phyloP scores from a whole-genome alignment of 2,888 invertebrate species.

The Drosophila subsilvestris region DNA sequence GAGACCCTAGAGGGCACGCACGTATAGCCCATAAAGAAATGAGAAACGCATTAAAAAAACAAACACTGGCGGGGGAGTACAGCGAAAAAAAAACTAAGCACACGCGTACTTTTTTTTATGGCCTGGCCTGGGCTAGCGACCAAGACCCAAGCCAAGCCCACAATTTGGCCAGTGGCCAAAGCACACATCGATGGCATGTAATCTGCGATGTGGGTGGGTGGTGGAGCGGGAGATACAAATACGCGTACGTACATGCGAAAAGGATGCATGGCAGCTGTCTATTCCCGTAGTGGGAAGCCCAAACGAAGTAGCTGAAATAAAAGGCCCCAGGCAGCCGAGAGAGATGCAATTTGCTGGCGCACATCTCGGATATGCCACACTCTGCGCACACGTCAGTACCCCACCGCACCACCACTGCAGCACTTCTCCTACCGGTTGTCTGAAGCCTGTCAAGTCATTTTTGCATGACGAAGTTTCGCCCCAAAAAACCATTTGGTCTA shows the following conservation, averaged over 20 bases:
- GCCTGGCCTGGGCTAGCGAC: conserved; percentile 22
- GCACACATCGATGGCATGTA: conserved; percentile 62
- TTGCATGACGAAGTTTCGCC: conserved; percentile 70
- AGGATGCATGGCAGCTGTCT: conserved; percentile 30
- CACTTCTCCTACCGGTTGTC: background rate
- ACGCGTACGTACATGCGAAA: background rate
- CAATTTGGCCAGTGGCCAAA: conserved; percentile 57
- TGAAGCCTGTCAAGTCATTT: conserved; percentile 70
- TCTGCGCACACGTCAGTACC: too few relatives aligned
- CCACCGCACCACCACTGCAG: background rate
- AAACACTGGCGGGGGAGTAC: conserved; percentile 20
- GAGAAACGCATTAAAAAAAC: conserved; percentile 65
- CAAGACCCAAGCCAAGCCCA: conserved; percentile 18
- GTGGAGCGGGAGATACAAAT: too few relatives aligned
- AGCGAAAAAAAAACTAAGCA: conserved; percentile 35
- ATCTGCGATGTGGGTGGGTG: conserved; percentile 36
- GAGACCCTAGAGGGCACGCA: conserved; percentile 36
- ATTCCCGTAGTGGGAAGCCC: conserved; percentile 53
- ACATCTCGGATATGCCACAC: conserved; percentile 38
- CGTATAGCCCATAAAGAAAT: conserved; percentile 70
- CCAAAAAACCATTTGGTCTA: conserved; percentile 46
- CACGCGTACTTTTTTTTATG: conserved; percentile 44
- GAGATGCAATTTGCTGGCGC: conserved; percentile 64
- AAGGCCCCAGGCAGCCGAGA: conserved; percentile 10
- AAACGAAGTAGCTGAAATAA: conserved; percentile 37